These are phyloP conservation scores for Myodes glareolus DNA, from an alignment of 2,113 vertebrate species.

Conservation along the genomic window DNA sequence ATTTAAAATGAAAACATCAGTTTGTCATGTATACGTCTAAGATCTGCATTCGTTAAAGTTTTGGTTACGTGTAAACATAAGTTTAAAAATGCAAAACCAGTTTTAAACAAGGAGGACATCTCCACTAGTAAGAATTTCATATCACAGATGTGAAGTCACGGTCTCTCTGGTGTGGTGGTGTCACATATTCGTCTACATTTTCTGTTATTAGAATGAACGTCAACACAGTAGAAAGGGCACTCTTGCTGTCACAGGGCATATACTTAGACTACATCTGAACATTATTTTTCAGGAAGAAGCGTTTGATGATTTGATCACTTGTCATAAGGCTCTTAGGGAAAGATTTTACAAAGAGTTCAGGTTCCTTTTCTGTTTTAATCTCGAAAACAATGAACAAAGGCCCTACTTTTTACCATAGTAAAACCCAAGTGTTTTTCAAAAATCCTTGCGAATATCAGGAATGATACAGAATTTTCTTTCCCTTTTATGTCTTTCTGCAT, in stretches of 20 bases:
- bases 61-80: slow-evolving; percentile 63
- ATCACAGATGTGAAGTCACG: slow-evolving; percentile 71
- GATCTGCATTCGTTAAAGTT: slow-evolving; percentile 45
- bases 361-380: slow-evolving; percentile 83
- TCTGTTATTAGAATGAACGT: slow-evolving; percentile 88
- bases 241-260: slow-evolving; percentile 84
- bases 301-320: slow-evolving; percentile 89
- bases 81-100: slow-evolving; percentile 67
- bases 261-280: slow-evolving; percentile 86
- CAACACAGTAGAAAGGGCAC: slow-evolving; percentile 86
- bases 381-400: slow-evolving; percentile 86
- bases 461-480: slow-evolving; percentile 65
- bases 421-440: slow-evolving; percentile 72
- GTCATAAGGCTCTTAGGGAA: slow-evolving; percentile 87
- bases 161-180: slow-evolving; percentile 65
- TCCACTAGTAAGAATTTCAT: slow-evolving; percentile 77
- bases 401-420: slow-evolving; percentile 55
- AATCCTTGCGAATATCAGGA: slow-evolving; percentile 72
- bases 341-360: slow-evolving; percentile 84
- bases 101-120: slow-evolving; percentile 68
- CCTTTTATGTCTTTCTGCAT: neutral
- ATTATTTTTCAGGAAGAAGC: slow-evolving; percentile 86
- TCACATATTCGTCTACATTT: slow-evolving; percentile 82
- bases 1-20: no score
- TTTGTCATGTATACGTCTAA: slow-evolving; percentile 9